A percentile compares a stretch with the other conserved stretches of the same genome.
phyloP scores from a whole-genome alignment of 2,797 vertebrate species.

The Pantherophis vulpinus region DNA sequence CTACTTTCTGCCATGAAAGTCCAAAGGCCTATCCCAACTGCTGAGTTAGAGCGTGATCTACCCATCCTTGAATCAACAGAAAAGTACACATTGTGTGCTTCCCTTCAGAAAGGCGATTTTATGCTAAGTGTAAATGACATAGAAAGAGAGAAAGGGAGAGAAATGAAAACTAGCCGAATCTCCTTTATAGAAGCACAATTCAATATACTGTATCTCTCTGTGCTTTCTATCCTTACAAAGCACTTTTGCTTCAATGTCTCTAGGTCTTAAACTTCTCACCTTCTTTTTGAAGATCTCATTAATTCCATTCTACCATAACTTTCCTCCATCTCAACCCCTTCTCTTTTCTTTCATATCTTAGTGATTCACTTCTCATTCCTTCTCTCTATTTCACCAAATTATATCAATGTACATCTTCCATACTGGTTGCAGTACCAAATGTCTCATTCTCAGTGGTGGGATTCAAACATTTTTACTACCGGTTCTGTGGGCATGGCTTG shows the following conservation, averaged over 20 bases:
- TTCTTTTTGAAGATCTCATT: background rate
- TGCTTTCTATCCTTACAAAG: background rate
- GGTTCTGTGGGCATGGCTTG: too few species aligned
- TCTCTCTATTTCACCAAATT: background rate
- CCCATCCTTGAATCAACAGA: background rate
- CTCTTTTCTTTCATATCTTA: background rate
- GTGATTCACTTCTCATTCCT: background rate
- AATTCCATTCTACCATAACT: background rate
- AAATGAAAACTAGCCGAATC: background rate
- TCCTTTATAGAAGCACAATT: background rate
- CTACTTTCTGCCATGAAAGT: background rate
- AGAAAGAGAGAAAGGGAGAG: background rate
- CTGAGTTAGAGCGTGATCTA: background rate
- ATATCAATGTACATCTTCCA: background rate
- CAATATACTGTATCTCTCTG: background rate
- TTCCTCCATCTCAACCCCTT: background rate
- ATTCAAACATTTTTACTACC: too few species aligned
- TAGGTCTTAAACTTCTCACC: background rate
- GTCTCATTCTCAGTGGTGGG: background rate
- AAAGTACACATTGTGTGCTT: background rate
- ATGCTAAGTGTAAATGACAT: background rate
- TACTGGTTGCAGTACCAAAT: background rate
- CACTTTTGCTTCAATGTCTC: background rate
- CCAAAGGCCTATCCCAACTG: background rate
- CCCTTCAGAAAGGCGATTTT: background rate